Conservation (phyloP, 2,888 invertebrate species). For the Tetragnatha montana region DNA sequence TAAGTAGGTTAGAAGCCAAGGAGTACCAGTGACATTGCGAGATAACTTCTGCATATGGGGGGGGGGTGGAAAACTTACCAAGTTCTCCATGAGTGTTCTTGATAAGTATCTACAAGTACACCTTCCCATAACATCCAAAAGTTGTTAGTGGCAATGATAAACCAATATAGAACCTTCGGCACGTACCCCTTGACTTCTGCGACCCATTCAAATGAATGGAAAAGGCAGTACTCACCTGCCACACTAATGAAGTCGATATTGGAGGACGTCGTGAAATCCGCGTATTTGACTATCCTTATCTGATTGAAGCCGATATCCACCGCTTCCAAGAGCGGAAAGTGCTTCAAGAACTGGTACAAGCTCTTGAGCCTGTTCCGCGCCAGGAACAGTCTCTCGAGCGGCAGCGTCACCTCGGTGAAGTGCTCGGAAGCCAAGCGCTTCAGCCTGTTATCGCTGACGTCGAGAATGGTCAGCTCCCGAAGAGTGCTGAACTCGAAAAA, state of each 20-base stretch:
- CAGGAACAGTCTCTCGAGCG: slow-evolving; percentile 37
- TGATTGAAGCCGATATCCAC: slow-evolving; percentile 60
- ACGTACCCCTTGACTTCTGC: too few relatives aligned
- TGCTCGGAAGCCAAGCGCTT: slow-evolving; percentile 6
- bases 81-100: too few relatives aligned
- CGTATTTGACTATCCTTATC: slow-evolving; percentile 26
- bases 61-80: too few relatives aligned
- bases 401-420: slow-evolving; percentile 2
- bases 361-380: slow-evolving; percentile 38
- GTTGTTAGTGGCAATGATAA: too few relatives aligned
- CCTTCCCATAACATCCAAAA: too few relatives aligned
- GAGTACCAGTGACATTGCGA: too few relatives aligned
- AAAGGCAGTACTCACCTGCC: slow-evolving; percentile 45
- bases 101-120: too few relatives aligned
- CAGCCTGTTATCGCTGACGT: slow-evolving; percentile 51
- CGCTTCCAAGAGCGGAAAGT: slow-evolving; percentile 42
- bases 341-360: slow-evolving; percentile 42
- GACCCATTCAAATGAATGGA: not conserved
- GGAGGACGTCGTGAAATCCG: slow-evolving; percentile 23
- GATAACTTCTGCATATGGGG: too few relatives aligned
- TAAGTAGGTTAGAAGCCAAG: too few relatives aligned
- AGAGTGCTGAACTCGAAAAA: slow-evolving; percentile 48
- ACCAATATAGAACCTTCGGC: too few relatives aligned
- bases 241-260: slow-evolving; percentile 57
- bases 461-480: slow-evolving; percentile 41